Conservation (phyloP, 1,140 invertebrate genomes). For the Lysiphlebus fabarum region DNA sequence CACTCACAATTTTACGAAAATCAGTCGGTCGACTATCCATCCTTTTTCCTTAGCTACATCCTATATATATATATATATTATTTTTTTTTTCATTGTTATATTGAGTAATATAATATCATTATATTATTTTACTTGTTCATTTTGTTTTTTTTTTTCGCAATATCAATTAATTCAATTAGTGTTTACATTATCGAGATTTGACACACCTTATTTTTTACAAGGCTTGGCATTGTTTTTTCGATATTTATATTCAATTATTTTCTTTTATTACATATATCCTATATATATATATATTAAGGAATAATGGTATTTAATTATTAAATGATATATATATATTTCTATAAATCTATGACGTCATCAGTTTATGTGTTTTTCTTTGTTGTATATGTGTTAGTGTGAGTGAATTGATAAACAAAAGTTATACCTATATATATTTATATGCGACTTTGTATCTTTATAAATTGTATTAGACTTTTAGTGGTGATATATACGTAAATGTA, state of each 20-base stretch:
- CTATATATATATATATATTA: background rate
- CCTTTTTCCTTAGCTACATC: too few relatives aligned
- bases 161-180: constrained; percentile 27
- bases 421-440: too few relatives aligned
- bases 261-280: background rate
- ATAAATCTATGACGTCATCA: too few relatives aligned
- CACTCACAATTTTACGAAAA: constrained; percentile 15
- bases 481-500: too few relatives aligned
- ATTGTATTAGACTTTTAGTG: background rate
- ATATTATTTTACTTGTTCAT: background rate
- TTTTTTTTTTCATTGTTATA: background rate
- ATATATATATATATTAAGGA: background rate
- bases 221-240: constrained; percentile 16
- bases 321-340: too few relatives aligned
- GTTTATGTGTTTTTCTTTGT: background rate
- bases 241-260: constrained; percentile 18
- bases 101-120: constrained; percentile 2
- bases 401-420: constrained; percentile 2
- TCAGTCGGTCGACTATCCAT: background rate
- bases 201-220: constrained; percentile 19
- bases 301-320: background rate
- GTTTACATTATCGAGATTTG: constrained; percentile 21
- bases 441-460: background rate
- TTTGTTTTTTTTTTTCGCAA: constrained; percentile 17
- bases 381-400: background rate